A percentile compares a stretch with the other conserved stretches of the same genome.
Conservation (phyloP, 2,113 vertebrate species). For the Nothobranchius kuhntae region DNA sequence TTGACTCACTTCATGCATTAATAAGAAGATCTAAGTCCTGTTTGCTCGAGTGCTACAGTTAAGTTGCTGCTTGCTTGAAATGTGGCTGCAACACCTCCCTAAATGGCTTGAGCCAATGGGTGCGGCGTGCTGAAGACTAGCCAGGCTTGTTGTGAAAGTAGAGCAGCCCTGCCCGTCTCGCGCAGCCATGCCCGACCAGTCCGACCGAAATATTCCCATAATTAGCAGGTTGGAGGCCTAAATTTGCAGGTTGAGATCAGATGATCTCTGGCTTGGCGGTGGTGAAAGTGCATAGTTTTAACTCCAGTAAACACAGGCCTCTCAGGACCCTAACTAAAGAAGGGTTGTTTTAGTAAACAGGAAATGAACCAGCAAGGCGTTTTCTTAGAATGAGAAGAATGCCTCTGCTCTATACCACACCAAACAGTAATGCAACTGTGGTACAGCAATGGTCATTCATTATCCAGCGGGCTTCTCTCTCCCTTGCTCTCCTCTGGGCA, state of each 20-base stretch:
- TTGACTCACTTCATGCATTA: conserved; percentile 26
- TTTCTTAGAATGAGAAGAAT: conserved; percentile 75
- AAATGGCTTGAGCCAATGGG: conserved; percentile 63
- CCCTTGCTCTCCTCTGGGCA: conserved; percentile 31
- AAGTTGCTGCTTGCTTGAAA: conserved; percentile 50
- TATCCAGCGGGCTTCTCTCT: conserved; percentile 48
- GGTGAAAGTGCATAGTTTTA: conserved; percentile 75
- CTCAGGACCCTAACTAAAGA: conserved; percentile 69
- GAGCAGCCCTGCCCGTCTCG: conserved; percentile 66
- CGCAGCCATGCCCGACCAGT: conserved; percentile 58
- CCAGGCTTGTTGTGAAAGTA: conserved; percentile 71
- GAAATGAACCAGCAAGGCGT: conserved; percentile 80
- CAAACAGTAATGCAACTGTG: conserved; percentile 68
- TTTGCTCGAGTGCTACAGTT: conserved; percentile 41
- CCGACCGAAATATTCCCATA: conserved; percentile 72
- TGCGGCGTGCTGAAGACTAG: conserved; percentile 57
- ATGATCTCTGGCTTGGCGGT: conserved; percentile 74
- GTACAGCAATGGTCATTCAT: conserved; percentile 66
- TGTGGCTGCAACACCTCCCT: conserved; percentile 58
- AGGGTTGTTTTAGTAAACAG: conserved; percentile 78
- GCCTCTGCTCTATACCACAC: conserved; percentile 70
- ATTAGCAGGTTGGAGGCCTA: conserved; percentile 76
- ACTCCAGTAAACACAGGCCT: conserved; percentile 62
- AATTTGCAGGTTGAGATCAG: conserved; percentile 80
- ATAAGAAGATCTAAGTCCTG: conserved; percentile 26